phyloP scores from a whole-genome alignment of 2,888 invertebrate genomes.

The Peribatodes rhomboidaria region DNA sequence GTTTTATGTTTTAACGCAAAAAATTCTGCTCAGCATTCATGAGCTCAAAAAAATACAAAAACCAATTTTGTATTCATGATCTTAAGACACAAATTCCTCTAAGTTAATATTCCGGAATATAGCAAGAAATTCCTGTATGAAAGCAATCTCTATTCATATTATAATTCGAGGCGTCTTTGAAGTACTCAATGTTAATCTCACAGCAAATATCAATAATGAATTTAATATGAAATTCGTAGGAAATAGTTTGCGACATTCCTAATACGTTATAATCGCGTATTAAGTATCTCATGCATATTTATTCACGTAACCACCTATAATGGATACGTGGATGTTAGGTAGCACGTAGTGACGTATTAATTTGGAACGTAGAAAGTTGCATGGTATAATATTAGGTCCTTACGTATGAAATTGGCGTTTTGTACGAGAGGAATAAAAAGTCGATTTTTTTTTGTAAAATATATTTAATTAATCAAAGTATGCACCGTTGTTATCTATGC shows the following conservation, averaged over 20 bases:
- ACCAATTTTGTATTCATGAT: background rate
- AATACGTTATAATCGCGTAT: background rate
- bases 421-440: too few species aligned
- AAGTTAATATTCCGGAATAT: background rate
- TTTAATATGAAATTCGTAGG: conserved; percentile 9
- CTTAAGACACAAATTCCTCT: background rate
- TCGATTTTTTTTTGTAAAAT: too few species aligned
- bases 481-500: too few species aligned
- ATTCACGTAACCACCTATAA: too few species aligned
- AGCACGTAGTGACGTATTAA: too few species aligned
- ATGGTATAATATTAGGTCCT: too few species aligned
- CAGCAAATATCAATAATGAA: conserved; percentile 19
- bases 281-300: too few species aligned
- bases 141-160: conserved; percentile 12
- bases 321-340: too few species aligned
- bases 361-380: too few species aligned
- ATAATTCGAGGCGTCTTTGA: conserved; percentile 10
- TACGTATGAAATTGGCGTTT: too few species aligned
- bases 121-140: conserved; percentile 3
- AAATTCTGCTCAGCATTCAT: too few species aligned
- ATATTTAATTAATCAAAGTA: too few species aligned
- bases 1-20: background rate
- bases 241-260: conserved; percentile 18
- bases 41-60: background rate
- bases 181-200: conserved; percentile 23